These are phyloP conservation scores for Drosophila obscura DNA, from an alignment of 1,140 invertebrate species.

Conservation along the genomic window DNA sequence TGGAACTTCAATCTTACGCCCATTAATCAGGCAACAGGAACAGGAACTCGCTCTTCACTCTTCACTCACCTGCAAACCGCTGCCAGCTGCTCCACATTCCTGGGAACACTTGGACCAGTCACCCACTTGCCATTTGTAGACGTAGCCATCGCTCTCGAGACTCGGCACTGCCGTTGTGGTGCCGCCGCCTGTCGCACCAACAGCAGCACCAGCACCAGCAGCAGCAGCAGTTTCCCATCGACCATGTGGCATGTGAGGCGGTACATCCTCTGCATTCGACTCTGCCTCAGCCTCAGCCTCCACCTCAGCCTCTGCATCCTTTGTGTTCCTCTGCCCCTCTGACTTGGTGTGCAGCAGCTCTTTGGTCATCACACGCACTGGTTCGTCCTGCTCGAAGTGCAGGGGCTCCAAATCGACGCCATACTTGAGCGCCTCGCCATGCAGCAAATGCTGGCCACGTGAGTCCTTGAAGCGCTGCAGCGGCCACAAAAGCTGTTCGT, in stretches of 20 bases:
- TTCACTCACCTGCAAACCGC: slow-evolving; percentile 71
- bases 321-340: not conserved
- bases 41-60: too few relatives aligned
- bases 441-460: slow-evolving; percentile 85
- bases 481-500: slow-evolving; percentile 87
- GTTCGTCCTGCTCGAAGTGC: slow-evolving; percentile 74
- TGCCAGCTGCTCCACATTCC: slow-evolving; percentile 91
- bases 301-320: not conserved
- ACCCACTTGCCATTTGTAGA: slow-evolving; percentile 91
- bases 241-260: slow-evolving; percentile 66
- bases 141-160: slow-evolving; percentile 84
- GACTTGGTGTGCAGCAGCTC: slow-evolving; percentile 62
- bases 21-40: not conserved
- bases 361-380: slow-evolving; percentile 47
- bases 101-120: slow-evolving; percentile 94
- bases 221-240: slow-evolving; percentile 60
- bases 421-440: slow-evolving; percentile 70
- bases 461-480: slow-evolving; percentile 89
- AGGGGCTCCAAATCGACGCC: slow-evolving; percentile 68
- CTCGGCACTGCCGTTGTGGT: slow-evolving; percentile 26
- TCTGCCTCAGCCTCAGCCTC: too few relatives aligned
- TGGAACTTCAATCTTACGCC: not conserved
- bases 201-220: not conserved
- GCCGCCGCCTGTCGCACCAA: not conserved
- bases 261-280: slow-evolving; percentile 24